Evolutionary conservation across 2,797 vertebrate species (phyloP).

Genomic region (Loris lydekkerianus): DNA sequence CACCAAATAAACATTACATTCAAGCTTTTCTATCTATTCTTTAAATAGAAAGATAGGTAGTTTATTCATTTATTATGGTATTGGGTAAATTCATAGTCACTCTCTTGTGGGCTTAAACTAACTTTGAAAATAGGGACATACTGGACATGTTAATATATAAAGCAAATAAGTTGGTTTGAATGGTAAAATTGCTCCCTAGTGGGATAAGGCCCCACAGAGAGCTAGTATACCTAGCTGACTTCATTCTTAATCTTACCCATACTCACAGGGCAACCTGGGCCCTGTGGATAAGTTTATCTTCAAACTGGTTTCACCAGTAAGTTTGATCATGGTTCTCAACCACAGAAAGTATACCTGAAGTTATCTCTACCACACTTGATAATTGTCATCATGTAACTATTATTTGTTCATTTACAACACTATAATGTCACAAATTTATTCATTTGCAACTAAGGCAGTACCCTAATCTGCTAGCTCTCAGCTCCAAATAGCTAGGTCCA

Average conservation of each 20-base stretch:
- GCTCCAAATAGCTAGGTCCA: background rate
- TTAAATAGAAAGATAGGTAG: conserved; percentile 67
- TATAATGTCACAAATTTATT: background rate
- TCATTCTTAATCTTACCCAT: background rate
- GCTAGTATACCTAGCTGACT: background rate
- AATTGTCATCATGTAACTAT: background rate
- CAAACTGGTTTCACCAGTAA: background rate
- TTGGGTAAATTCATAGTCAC: background rate
- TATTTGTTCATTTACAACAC: background rate
- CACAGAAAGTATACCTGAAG: background rate
- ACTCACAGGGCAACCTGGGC: background rate
- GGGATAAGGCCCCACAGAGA: background rate
- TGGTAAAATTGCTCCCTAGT: background rate
- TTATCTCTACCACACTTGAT: background rate
- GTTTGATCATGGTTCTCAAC: background rate
- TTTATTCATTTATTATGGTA: conserved; percentile 38
- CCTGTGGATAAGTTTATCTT: background rate
- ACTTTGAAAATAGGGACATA: background rate
- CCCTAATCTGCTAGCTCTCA: background rate
- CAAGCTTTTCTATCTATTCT: conserved; percentile 84
- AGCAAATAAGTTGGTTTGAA: background rate
- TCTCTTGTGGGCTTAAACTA: conserved; percentile 18
- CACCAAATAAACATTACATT: conserved; percentile 91
- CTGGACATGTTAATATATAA: background rate
- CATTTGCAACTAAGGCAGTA: background rate